Evolutionary conservation across 2,888 invertebrate genomes (phyloP), one percentile per base, ranked within the genome.

Genomic region (Clitarchus hookeri): DNA sequence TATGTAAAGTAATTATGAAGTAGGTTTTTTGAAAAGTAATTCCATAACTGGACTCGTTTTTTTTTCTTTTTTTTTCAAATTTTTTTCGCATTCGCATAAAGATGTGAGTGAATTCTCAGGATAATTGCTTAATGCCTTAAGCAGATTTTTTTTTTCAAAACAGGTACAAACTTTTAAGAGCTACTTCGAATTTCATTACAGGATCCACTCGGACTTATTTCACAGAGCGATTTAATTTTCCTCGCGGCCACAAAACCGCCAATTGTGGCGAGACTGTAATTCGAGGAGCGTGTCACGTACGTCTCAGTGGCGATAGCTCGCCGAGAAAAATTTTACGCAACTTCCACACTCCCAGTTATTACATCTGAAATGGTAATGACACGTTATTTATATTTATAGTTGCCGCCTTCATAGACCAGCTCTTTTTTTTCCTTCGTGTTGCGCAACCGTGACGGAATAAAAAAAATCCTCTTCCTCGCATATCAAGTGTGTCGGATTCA

Each of bases 351-450:
- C 65, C 65, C 65, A 16, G 65, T n/a, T 65, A 65, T 65, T 65
- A 65, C 65, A 65, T 65, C n/a, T 19, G 65, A 65, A 65, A 65
- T 65, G 65, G 65, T 65, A 65, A 65, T 65, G 65, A 65, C 65
- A 65, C 65, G n/a, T 65, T 65, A 65, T 65, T 65, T 65, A 65
- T 65, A n/a, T 23, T 6, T 65, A 65, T 65, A 65, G 65, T 65
- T 65, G 65, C 65, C 23, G 65, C 19, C 65, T 65, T 65, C 16
- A n/a, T n/a, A 65, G 65, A 6, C n/a, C 23, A 65, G 16, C 65
- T 48, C 48, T 48, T 16, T 16, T 11, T 65, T 23, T 23, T 65
- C 6, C 16, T 65, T 65, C 16, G n/a, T 19, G 65, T 65, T 65
- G 65, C 12, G 65, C n/a, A 65, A 65, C n/a, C 23, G 16, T 2